Percentiles rank a stretch among this genome's conserved stretches.
phyloP scores from a whole-genome alignment of 2,797 vertebrate genomes.

The Dicrostonyx torquatus region DNA sequence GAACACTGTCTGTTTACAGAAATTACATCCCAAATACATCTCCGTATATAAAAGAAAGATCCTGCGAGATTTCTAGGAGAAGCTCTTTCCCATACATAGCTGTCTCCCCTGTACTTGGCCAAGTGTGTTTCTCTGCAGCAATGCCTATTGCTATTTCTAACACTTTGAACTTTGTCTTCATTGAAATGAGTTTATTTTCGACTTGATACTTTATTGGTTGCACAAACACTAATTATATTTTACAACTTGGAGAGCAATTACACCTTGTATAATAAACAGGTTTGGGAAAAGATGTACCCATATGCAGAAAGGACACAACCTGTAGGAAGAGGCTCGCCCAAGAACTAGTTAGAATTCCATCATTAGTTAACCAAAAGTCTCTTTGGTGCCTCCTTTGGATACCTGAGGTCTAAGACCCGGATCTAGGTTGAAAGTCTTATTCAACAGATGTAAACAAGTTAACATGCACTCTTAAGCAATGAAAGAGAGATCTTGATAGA shows the following conservation, averaged over 20 bases:
- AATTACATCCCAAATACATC: background rate
- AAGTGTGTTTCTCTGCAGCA: background rate
- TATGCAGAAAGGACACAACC: background rate
- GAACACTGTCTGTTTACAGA: background rate
- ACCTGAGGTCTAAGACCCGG: too few species aligned
- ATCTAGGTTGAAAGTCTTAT: background rate
- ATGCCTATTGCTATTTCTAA: background rate
- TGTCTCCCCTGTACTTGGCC: background rate
- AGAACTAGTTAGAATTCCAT: background rate
- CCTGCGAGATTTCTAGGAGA: background rate
- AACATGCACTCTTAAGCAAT: background rate
- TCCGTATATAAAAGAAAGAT: background rate
- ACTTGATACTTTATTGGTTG: constrained; percentile 19
- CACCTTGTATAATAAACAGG: background rate
- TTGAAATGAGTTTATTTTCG: constrained; percentile 23
- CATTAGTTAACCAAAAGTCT: background rate
- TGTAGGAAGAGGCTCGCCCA: background rate
- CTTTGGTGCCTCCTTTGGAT: background rate
- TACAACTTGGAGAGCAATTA: constrained; percentile 51
- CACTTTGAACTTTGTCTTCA: constrained; percentile 11
- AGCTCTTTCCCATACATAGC: background rate
- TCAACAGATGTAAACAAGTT: background rate
- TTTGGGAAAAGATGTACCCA: background rate
- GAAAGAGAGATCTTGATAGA: too few species aligned
- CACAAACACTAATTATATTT: constrained; percentile 54